A percentile compares a stretch with the other conserved stretches of the same genome.
These are phyloP conservation scores for Frankliniella fusca DNA, from an alignment of 2,888 invertebrate species.

Conservation along the genomic window DNA sequence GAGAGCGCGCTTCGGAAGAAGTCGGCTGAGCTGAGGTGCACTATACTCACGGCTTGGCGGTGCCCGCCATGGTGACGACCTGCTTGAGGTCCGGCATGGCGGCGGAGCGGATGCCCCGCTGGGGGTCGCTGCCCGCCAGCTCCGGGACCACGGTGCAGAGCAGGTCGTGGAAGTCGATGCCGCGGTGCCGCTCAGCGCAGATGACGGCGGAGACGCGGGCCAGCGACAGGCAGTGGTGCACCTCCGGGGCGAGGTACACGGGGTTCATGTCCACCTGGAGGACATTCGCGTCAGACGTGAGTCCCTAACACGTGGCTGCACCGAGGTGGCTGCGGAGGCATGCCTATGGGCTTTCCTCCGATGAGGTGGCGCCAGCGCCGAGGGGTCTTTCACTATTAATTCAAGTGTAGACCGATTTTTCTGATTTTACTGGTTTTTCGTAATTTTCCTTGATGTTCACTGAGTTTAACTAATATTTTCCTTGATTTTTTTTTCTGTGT, in stretches of 20 bases:
- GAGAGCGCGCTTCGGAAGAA: neutral
- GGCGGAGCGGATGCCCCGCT: conserved; percentile 47
- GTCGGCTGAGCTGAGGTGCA: neutral
- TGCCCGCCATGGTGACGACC: conserved; percentile 57
- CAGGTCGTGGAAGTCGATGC: conserved; percentile 63
- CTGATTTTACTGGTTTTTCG: too few relatives aligned
- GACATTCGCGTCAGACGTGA: too few relatives aligned
- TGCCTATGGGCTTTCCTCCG: neutral
- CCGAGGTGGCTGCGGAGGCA: neutral
- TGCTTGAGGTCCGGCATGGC: conserved; percentile 53
- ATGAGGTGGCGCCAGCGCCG: too few relatives aligned
- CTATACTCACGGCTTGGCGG: conserved; percentile 53
- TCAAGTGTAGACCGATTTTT: too few relatives aligned
- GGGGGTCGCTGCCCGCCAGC: conserved; percentile 43
- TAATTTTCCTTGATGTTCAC: too few relatives aligned
- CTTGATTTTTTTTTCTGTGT: too few relatives aligned
- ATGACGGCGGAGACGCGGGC: conserved; percentile 65
- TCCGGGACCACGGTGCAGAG: conserved; percentile 59
- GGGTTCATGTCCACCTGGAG: conserved; percentile 73
- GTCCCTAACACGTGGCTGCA: neutral
- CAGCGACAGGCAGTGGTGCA: conserved; percentile 67
- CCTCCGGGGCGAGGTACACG: conserved; percentile 63
- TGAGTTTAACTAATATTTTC: too few relatives aligned
- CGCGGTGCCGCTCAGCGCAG: conserved; percentile 58
- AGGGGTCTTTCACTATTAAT: too few relatives aligned